phyloP scores from a whole-genome alignment of 1,140 invertebrate species.

The Dendroctonus ponderosae region DNA sequence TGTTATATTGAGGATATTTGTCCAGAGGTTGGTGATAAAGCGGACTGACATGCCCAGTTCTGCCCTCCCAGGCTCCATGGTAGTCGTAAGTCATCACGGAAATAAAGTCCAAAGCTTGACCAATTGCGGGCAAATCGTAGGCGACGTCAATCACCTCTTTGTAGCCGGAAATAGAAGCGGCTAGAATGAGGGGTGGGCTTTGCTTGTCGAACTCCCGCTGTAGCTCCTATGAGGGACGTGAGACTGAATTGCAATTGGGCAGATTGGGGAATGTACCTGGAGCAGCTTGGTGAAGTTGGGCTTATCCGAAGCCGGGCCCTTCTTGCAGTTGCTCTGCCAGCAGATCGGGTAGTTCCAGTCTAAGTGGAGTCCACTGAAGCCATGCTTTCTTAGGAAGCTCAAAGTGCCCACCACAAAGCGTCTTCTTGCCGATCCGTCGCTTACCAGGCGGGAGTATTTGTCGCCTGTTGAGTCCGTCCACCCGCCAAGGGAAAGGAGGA shows the following conservation, averaged over 20 bases:
- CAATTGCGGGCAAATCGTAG: conserved; percentile 73
- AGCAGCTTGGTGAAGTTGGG: conserved; percentile 75
- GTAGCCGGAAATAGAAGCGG: conserved; percentile 83
- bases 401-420: conserved; percentile 68
- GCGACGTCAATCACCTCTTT: conserved; percentile 83
- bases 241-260: conserved; percentile 9
- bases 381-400: conserved; percentile 67
- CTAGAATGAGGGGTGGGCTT: conserved; percentile 67
- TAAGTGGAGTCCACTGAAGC: conserved; percentile 79
- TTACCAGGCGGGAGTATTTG: conserved; percentile 78
- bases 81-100: conserved; percentile 89
- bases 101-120: conserved; percentile 73
- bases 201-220: conserved; percentile 69
- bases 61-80: conserved; percentile 80
- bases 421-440: conserved; percentile 60
- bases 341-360: conserved; percentile 93
- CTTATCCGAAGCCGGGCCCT: conserved; percentile 73
- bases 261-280: conserved; percentile 53
- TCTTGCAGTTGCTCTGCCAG: conserved; percentile 86
- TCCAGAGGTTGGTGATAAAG: conserved; percentile 64
- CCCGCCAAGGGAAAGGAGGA: conserved; percentile 69
- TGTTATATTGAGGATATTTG: conserved; percentile 71
- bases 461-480: conserved; percentile 71
- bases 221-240: conserved; percentile 62
- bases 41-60: conserved; percentile 81